Evolutionary conservation across 2,113 vertebrate genomes (phyloP).

Genomic region (Smithornis capensis): DNA sequence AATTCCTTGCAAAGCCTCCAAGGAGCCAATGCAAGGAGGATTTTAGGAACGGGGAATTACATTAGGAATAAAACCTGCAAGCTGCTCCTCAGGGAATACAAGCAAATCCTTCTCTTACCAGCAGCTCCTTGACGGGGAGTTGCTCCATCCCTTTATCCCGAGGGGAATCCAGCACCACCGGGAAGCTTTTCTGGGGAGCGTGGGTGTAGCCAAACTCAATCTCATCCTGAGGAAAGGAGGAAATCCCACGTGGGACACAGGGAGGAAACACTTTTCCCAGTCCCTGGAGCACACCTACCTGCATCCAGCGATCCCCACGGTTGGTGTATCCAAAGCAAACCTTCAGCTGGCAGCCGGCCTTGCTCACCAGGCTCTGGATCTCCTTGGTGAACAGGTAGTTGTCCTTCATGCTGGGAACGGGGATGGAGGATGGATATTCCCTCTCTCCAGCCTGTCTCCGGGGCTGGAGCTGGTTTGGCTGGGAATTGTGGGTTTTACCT

Average conservation of each 20-base stretch:
- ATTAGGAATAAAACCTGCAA: not conserved
- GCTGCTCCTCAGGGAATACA: not conserved
- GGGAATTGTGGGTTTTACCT: conserved; percentile 53
- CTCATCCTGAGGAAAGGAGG: conserved; percentile 80
- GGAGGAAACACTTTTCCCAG: not conserved
- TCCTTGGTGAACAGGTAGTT: conserved; percentile 87
- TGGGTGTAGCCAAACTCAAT: conserved; percentile 93
- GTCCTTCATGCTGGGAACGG: conserved; percentile 77
- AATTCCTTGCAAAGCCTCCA: not conserved
- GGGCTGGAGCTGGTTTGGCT: accelerated
- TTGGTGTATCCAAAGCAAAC: conserved; percentile 81
- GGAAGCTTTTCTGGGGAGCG: conserved; percentile 88
- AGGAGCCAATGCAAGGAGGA: not conserved
- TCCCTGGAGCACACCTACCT: conserved; percentile 70
- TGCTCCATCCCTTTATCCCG: conserved; percentile 71
- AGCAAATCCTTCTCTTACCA: conserved; percentile 77
- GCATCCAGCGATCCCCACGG: conserved; percentile 93
- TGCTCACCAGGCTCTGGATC: conserved; percentile 77
- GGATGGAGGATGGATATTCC: not conserved
- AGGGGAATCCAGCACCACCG: conserved; percentile 93
- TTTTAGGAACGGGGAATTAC: not conserved
- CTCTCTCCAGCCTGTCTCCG: not conserved
- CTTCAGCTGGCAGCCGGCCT: conserved; percentile 76
- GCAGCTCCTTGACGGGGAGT: conserved; percentile 81
- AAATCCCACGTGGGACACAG: accelerated